Percentiles rank a stretch among this genome's conserved stretches.
phyloP scores from a whole-genome alignment of 37 sponge, comb jelly and placozoan genomes.

The Mnemiopsis leidyi region DNA sequence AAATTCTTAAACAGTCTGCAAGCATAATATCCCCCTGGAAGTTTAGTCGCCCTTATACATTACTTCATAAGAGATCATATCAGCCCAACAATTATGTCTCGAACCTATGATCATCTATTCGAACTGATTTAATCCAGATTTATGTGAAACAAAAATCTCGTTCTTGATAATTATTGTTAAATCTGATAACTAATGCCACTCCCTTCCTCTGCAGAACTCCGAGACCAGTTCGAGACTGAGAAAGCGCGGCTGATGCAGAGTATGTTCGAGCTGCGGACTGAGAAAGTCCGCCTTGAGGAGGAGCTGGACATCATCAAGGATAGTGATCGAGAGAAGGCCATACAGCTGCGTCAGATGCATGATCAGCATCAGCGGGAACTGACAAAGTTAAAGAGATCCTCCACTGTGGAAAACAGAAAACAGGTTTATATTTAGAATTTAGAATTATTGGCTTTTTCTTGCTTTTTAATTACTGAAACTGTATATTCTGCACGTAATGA shows the following conservation, averaged over 20 bases:
- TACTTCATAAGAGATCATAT: no score
- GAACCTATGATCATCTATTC: no score
- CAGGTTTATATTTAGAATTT: no score
- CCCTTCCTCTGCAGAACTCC: background rate
- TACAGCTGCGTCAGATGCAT: background rate
- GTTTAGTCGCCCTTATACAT: no score
- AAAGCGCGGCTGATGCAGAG: constrained; percentile 56
- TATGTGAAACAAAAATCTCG: no score
- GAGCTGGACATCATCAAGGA: constrained; percentile 46
- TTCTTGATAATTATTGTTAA: no score
- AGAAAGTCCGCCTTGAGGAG: constrained; percentile 26
- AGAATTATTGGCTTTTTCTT: no score
- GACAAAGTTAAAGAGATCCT: background rate
- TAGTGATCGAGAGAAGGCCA: constrained; percentile 8
- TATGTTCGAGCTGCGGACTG: constrained; percentile 56
- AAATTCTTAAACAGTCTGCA: background rate
- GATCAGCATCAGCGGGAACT: constrained; percentile 48
- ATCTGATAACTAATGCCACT: background rate
- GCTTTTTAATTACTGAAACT: no score
- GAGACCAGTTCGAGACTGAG: constrained; percentile 52
- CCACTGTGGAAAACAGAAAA: constrained; percentile 1
- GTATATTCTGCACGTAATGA: no score
- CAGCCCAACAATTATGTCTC: no score
- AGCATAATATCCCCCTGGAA: no score
- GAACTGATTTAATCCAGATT: no score